Conservation (phyloP, 2,888 invertebrate genomes). For the Cheilosia vernalis region DNA sequence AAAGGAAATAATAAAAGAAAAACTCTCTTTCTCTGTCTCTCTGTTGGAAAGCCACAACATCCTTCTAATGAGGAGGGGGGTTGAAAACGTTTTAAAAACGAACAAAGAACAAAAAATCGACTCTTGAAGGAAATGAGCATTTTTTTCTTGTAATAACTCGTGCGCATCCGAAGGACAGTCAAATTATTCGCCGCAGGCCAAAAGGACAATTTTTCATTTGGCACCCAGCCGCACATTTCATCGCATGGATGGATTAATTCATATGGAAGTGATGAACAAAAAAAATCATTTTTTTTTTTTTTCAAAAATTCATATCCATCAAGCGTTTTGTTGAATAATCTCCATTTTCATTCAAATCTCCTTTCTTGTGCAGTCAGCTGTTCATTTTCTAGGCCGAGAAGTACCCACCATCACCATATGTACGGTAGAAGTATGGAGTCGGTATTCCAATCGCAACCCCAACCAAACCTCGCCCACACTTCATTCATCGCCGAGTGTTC, state of each 20-base stretch:
- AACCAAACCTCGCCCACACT: constrained; percentile 50
- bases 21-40: not conserved
- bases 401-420: not conserved
- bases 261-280: constrained; percentile 33
- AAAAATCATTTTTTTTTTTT: constrained; percentile 20
- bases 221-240: constrained; percentile 11
- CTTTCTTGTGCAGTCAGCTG: constrained; percentile 3
- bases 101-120: not conserved
- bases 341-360: constrained; percentile 4
- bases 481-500: constrained; percentile 69
- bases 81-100: not conserved
- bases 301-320: constrained; percentile 69
- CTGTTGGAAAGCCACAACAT: constrained; percentile 40
- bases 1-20: constrained; percentile 9
- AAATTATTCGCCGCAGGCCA: constrained; percentile 42
- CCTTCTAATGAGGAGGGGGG: constrained; percentile 7
- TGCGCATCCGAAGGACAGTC: constrained; percentile 54
- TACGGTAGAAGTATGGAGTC: not conserved
- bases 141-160: constrained; percentile 59
- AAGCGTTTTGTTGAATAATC: constrained; percentile 52
- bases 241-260: constrained; percentile 47
- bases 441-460: constrained; percentile 7
- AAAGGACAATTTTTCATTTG: constrained; percentile 62
- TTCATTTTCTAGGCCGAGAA: constrained; percentile 1
- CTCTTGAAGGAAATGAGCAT: not conserved